phyloP scores from a whole-genome alignment of 2,888 invertebrate genomes.

The Heteromyza rotundicornis region DNA sequence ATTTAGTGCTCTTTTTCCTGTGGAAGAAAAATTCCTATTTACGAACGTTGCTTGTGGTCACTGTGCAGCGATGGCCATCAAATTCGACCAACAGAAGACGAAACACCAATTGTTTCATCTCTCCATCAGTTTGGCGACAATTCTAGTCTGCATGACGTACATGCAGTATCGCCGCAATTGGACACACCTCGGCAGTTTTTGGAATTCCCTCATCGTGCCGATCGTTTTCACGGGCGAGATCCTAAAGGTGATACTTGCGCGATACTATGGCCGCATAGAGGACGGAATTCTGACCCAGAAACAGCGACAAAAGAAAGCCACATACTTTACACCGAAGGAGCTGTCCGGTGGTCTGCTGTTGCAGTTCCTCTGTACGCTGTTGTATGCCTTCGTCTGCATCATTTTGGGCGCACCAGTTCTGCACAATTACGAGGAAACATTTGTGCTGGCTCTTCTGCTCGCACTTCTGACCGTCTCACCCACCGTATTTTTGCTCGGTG shows the following conservation, averaged over 20 bases:
- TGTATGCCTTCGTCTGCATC: conserved; percentile 60
- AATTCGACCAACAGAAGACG: conserved; percentile 60
- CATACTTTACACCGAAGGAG: conserved; percentile 53
- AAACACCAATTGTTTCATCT: conserved; percentile 61
- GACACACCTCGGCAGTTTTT: conserved; percentile 57
- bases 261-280: conserved; percentile 52
- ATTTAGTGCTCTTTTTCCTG: too few relatives aligned
- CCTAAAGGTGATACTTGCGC: conserved; percentile 53
- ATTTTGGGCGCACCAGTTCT: conserved; percentile 62
- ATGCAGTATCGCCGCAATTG: conserved; percentile 57
- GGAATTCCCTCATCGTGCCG: conserved; percentile 58
- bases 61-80: conserved; percentile 54
- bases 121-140: conserved; percentile 57
- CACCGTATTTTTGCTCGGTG: conserved; percentile 58
- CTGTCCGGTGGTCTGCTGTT: conserved; percentile 51
- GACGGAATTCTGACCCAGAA: conserved; percentile 47
- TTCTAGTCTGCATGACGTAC: conserved; percentile 59
- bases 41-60: too few relatives aligned
- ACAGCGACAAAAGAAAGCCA: conserved; percentile 53
- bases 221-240: conserved; percentile 58
- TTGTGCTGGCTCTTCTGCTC: conserved; percentile 56
- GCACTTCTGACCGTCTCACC: conserved; percentile 60
- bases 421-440: conserved; percentile 60
- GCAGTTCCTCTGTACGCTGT: conserved; percentile 54
- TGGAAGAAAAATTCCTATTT: too few relatives aligned